Evolutionary conservation across 2,113 vertebrate species (phyloP).

Genomic region (Passerina amoena): DNA sequence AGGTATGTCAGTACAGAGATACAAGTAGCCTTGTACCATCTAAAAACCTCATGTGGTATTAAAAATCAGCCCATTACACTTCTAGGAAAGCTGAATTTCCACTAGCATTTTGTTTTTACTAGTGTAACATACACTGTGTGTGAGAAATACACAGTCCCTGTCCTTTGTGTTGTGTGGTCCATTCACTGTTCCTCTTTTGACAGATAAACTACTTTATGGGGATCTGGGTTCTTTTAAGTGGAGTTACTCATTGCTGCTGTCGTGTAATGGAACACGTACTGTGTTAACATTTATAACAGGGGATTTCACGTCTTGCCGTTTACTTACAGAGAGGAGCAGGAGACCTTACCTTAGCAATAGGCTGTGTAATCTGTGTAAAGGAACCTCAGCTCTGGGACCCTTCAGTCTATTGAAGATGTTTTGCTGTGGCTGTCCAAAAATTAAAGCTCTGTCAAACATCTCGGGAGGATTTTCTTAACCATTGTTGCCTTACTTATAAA

Average conservation of each 20-base stretch:
- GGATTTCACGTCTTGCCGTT: conserved; percentile 19
- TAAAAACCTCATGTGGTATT: not conserved
- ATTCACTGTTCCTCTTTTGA: not conserved
- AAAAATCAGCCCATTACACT: not conserved
- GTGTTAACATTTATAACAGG: not conserved
- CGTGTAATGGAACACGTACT: not conserved
- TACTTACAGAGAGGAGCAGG: not conserved
- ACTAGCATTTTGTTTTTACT: conserved; percentile 4
- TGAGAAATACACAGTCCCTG: not conserved
- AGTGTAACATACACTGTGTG: not conserved
- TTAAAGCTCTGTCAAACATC: not conserved
- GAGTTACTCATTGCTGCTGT: conserved; percentile 19
- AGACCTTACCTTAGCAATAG: conserved; percentile 19
- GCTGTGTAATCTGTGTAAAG: not conserved
- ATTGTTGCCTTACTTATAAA: conserved; percentile 62
- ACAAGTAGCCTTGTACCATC: not conserved
- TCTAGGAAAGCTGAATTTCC: not conserved
- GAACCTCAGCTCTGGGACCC: not conserved
- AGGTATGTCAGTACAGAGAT: not conserved
- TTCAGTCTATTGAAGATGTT: conserved; percentile 10
- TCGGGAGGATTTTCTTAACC: conserved; percentile 5
- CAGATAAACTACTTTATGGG: not conserved
- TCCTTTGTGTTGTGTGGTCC: not conserved
- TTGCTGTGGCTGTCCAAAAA: not conserved
- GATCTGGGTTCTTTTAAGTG: not conserved